These are phyloP conservation scores for Lasius fuliginosus DNA, from an alignment of 2,888 invertebrate genomes.

Conservation along the genomic window DNA sequence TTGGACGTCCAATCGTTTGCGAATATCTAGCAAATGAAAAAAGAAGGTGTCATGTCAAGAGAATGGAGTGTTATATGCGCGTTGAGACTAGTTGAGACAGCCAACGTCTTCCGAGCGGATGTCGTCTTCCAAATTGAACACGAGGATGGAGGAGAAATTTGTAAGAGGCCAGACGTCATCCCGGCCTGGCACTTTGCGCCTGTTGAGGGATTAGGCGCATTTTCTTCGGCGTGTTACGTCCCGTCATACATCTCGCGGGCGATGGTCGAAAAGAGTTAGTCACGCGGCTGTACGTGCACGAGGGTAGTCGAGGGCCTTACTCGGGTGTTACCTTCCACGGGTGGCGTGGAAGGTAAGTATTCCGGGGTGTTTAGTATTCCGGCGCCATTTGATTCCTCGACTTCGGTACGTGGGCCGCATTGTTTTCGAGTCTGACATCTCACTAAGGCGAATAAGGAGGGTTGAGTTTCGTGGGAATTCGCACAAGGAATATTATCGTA, in stretches of 20 bases:
- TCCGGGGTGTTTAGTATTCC: constrained; percentile 75
- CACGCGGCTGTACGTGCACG: constrained; percentile 71
- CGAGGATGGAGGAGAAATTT: neutral
- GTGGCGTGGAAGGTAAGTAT: constrained; percentile 64
- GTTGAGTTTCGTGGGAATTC: constrained; percentile 72
- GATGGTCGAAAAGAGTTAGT: constrained; percentile 64
- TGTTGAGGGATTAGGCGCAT: constrained; percentile 25
- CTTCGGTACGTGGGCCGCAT: constrained; percentile 77
- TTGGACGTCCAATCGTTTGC: neutral
- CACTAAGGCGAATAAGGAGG: constrained; percentile 69
- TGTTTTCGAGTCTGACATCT: constrained; percentile 79
- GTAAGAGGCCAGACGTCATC: neutral
- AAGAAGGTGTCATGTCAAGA: neutral
- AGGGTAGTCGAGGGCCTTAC: constrained; percentile 37
- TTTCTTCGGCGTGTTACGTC: constrained; percentile 18
- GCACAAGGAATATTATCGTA: constrained; percentile 75
- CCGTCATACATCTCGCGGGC: constrained; percentile 35
- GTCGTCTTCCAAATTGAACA: neutral
- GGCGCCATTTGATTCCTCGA: constrained; percentile 77
- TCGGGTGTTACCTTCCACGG: neutral
- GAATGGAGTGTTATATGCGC: neutral
- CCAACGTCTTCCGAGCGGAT: neutral
- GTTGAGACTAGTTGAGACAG: neutral
- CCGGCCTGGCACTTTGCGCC: neutral
- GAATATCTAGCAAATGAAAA: neutral